Evolutionary conservation across 2,113 vertebrate species (phyloP).

Genomic region (Hemichromis elongatus): DNA sequence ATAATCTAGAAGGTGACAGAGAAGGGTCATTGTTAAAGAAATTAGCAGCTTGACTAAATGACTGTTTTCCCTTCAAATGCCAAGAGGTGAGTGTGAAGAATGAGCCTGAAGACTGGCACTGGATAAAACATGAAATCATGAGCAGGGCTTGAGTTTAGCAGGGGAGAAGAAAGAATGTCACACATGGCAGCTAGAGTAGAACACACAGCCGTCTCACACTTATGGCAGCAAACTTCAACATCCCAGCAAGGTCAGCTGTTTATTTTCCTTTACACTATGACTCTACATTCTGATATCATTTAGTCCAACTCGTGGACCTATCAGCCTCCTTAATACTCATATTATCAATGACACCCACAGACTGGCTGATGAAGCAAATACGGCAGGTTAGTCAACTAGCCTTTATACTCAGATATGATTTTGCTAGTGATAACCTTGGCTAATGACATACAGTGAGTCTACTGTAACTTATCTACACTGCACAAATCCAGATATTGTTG

Average conservation of each 20-base stretch:
- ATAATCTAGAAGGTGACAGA: constrained; percentile 32
- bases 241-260: neutral
- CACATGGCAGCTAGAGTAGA: neutral
- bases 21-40: constrained; percentile 24
- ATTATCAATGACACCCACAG: neutral
- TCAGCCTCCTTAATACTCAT: neutral
- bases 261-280: neutral
- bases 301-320: neutral
- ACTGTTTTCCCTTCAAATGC: constrained; percentile 37
- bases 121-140: neutral
- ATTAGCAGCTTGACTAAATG: constrained; percentile 43
- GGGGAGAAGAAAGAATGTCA: neutral
- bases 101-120: neutral
- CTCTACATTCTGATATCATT: neutral
- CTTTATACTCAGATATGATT: neutral
- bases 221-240: neutral
- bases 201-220: neutral
- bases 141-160: neutral
- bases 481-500: neutral
- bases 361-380: neutral
- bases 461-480: neutral
- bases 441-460: neutral
- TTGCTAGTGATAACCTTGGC: neutral
- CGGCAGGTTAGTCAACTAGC: neutral
- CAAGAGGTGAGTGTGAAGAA: neutral